Base-by-base conservation (phyloP, 2,113 vertebrate species). In the Lampris megalopsis region DNA sequence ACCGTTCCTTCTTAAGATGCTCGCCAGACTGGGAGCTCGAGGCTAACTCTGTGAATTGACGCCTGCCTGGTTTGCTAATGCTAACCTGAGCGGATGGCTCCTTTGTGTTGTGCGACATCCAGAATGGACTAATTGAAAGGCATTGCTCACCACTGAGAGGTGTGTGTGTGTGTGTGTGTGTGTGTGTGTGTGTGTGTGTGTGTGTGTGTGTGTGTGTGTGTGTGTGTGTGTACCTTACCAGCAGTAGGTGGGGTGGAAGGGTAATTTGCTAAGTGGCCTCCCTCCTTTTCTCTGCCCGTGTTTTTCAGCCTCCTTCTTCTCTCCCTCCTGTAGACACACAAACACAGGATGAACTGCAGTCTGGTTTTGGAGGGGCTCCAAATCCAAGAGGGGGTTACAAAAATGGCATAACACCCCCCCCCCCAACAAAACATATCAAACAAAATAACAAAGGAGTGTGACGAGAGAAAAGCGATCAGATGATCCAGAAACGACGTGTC, bases 111-210 rank as follows among this genome's bases (percentile, higher is more conserved):
- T 63, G 75, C 42, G 86, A 83, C 75, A 63, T 71, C 38, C 80
- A 1, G 80, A 84, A 45, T 59, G 68, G 75, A 68, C 70, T 93
- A 92, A 94, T 90, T 93, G 94, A 94, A 93, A 89, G 88, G 83
- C 90, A 93, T 82, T 77, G 91, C 94, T 82, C 89, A 37, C 24
- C 2, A 0, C 7, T 45, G 43, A 45, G 43, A 45, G 7, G 43
- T 45, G 43, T 45, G 43, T 7, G 7, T 2, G 43, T 45, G 43
- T 45, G 4, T 61, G 73, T 38, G 37, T 43, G 43, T 47, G n/a
- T 54, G 70, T 47, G 24, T 54, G 41, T 35, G 49, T 9, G 59
- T 8, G 53, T 6, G 77, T 6, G n/a, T 3, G 59, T 0, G 3
- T 3, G 40, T 52, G 37, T 9, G 64, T 48, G 59, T 41, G 35